phyloP scores from a whole-genome alignment of 2,113 vertebrate species.

The Lycaon pictus region DNA sequence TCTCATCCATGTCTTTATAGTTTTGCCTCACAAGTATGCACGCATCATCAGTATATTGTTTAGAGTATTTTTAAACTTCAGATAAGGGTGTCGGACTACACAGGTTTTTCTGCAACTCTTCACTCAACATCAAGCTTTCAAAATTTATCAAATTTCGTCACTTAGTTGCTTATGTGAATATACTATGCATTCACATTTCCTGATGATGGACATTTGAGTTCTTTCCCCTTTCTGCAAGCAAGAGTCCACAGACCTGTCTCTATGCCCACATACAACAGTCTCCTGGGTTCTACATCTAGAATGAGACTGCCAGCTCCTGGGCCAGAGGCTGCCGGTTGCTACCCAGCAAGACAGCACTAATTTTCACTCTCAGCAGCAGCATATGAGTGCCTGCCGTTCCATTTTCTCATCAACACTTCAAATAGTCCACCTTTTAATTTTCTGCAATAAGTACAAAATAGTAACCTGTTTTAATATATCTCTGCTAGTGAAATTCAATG shows the following conservation, averaged over 20 bases:
- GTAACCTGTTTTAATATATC: conserved; percentile 20
- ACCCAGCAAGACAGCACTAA: neutral
- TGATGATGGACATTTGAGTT: neutral
- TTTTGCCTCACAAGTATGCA: neutral
- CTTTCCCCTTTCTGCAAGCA: conserved; percentile 14
- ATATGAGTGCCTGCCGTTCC: neutral
- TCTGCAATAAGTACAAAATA: neutral
- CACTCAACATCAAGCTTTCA: neutral
- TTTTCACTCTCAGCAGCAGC: conserved; percentile 65
- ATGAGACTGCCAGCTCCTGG: rapidly evolving
- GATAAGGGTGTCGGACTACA: neutral
- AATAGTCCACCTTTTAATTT: neutral
- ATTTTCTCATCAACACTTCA: conserved; percentile 40
- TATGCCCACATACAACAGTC: neutral
- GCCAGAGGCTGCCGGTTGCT: neutral
- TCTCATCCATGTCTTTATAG: neutral
- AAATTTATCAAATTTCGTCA: neutral
- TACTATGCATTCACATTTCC: neutral
- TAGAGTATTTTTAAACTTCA: neutral
- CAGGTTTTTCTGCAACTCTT: neutral
- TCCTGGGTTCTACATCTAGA: neutral
- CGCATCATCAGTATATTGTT: neutral
- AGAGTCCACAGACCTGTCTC: neutral
- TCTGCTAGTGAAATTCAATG: neutral
- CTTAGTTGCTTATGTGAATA: neutral